These are phyloP conservation scores for Leuciscus idus DNA, from an alignment of 2,113 vertebrate genomes.

Conservation along the genomic window DNA sequence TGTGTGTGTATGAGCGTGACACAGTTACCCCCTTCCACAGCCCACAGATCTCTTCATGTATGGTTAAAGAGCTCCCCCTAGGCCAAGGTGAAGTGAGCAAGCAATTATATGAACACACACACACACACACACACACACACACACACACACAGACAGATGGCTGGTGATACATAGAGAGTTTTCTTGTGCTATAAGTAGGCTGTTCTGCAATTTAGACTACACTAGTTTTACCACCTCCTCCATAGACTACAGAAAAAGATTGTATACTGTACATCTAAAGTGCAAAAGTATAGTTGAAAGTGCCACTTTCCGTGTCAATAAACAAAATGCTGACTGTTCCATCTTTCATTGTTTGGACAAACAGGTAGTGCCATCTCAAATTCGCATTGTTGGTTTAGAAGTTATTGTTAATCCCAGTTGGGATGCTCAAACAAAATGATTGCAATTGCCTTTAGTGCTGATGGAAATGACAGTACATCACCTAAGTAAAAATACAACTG, in stretches of 20 bases:
- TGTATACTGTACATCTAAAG: background rate
- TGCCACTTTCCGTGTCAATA: background rate
- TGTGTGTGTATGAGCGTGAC: slow-evolving; percentile 47
- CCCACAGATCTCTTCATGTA: slow-evolving; percentile 48
- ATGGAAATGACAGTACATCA: background rate
- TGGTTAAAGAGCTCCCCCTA: slow-evolving; percentile 73
- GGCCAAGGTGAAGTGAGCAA: slow-evolving; percentile 45
- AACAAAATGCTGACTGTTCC: background rate
- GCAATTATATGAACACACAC: slow-evolving; percentile 3
- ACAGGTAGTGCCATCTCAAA: background rate
- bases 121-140: background rate
- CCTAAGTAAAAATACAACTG: background rate
- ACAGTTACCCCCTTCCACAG: slow-evolving; percentile 44
- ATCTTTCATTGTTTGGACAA: background rate
- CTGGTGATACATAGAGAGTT: background rate
- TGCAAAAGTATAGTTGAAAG: background rate
- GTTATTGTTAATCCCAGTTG: background rate
- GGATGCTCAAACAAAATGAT: background rate
- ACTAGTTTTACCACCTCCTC: background rate
- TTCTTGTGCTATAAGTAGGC: background rate
- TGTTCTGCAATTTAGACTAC: background rate
- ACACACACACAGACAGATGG: background rate
- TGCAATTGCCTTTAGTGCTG: background rate
- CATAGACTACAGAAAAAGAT: background rate
- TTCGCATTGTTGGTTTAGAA: background rate